A percentile compares a stretch with the other conserved stretches of the same genome.
Conservation (phyloP, 2,888 invertebrate species). For the Pediacus dermestoides region DNA sequence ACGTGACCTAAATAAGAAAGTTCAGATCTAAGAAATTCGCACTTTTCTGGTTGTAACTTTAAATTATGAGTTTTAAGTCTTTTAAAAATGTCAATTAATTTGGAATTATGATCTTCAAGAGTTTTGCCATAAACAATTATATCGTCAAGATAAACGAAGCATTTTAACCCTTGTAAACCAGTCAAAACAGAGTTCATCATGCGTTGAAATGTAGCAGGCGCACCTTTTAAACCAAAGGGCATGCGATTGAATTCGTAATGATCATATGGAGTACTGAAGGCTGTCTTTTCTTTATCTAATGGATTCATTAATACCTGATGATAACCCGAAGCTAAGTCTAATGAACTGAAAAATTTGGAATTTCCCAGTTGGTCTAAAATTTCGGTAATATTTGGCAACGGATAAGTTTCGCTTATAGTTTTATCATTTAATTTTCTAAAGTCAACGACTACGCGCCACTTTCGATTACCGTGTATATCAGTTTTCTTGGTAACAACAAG, state of each 20-base stretch:
- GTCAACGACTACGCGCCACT: no score
- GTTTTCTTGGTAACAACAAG: constrained; percentile 26
- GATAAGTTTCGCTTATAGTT: no score
- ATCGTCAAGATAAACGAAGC: constrained; percentile 26
- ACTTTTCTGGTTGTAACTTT: constrained; percentile 40
- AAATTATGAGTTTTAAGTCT: constrained; percentile 26
- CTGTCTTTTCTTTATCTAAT: no score
- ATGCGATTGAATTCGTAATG: no score
- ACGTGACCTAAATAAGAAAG: constrained; percentile 43
- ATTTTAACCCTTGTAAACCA: constrained; percentile 17
- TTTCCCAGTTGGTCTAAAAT: no score
- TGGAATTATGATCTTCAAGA: constrained; percentile 34
- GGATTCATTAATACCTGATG: no score
- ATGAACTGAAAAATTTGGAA: no score
- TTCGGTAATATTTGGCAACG: no score
- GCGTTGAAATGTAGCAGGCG: constrained; percentile 23
- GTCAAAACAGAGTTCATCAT: constrained; percentile 23
- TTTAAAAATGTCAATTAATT: constrained; percentile 33
- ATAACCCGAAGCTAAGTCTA: no score
- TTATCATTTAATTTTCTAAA: no score
- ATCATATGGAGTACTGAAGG: no score
- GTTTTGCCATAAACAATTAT: constrained; percentile 21
- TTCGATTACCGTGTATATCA: no score
- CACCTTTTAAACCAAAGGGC: constrained; percentile 21
- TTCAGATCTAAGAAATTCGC: constrained; percentile 37